Base-by-base conservation (phyloP, 2,888 invertebrate genomes). In the Meteorus cinctellus region DNA sequence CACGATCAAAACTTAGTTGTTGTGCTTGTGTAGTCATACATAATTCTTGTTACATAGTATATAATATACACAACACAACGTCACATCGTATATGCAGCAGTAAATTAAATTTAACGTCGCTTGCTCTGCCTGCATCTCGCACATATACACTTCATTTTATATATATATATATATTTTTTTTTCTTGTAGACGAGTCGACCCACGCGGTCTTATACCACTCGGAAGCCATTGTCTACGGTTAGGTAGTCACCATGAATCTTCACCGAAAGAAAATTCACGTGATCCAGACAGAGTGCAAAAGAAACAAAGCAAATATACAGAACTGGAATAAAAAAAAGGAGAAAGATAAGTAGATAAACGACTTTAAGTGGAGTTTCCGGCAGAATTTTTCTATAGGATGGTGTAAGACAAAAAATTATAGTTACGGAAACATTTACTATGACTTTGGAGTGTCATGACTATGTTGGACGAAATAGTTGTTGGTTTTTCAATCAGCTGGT, bases 41-140 rank as follows among this genome's bases (percentile, higher is more conserved):
- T 55, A 55, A 55, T 55, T 55, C 55, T 55, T 19, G 55, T 55
- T 55, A 5, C 19, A 55, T 55, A 55, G 55, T 19, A 55, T 55
- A 55, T 24, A 55, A 55, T 55, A 55, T 55, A 55, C 55, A 24
- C 19, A 55, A 19, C 55, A 55, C 19, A 55, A 55, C 55, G 19
- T 55, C 19, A 6, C 19, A 36, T 10, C 19, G 36, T 59, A 70
- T 74, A 62, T 68, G 66, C 65, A 62, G 73, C 68, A 69, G 77
- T 78, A 75, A 78, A 78, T 78, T 78, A 74, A 77, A 78, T 77
- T 72, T 74, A 72, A 77, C 72, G 77, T 48, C 69, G 59, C n/a
- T 55, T 71, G 59, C n/a, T 51, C 59, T 59, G 14, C 72, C 36
- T 68, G 60, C 71, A 55, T 51, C 31, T 48, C 31, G 31, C 41